Percentiles rank a stretch among this genome's conserved stretches.
phyloP scores from a whole-genome alignment of 2,888 invertebrate species.

The Calameuta pallipes region DNA sequence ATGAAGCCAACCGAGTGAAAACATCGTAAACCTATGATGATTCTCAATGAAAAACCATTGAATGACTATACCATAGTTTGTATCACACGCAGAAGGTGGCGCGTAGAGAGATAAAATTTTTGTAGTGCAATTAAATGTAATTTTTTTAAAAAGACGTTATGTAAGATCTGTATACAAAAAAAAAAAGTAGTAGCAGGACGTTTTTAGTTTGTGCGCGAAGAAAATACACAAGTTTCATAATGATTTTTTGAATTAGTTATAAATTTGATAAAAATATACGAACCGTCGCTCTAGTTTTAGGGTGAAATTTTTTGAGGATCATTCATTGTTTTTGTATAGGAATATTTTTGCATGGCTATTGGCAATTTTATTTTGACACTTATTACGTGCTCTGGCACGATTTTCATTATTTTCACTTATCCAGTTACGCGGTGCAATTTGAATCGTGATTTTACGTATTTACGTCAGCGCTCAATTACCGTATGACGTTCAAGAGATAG shows the following conservation, averaged over 20 bases:
- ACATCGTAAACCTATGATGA: constrained; percentile 20
- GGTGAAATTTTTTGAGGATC: not conserved
- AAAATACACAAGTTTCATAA: not conserved
- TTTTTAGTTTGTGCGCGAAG: not conserved
- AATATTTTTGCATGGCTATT: not conserved
- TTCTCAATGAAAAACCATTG: constrained; percentile 18
- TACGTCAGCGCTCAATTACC: constrained; percentile 24
- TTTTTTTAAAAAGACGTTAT: not conserved
- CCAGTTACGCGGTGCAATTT: not conserved
- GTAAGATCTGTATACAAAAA: not conserved
- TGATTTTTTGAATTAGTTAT: not conserved
- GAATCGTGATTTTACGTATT: constrained; percentile 17
- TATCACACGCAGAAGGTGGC: not conserved
- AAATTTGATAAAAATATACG: not conserved
- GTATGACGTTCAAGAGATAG: constrained; percentile 30
- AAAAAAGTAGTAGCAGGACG: not conserved
- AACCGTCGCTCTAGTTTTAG: no score
- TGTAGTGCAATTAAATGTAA: not conserved
- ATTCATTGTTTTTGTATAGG: not conserved
- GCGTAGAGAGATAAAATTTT: not conserved
- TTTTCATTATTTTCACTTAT: not conserved
- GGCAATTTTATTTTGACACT: not conserved
- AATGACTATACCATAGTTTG: constrained; percentile 3
- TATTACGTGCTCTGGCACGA: no score
- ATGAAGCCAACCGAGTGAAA: constrained; percentile 21